These are phyloP conservation scores for Crypturellus undulatus DNA, from an alignment of 2,113 vertebrate species.

Conservation along the genomic window DNA sequence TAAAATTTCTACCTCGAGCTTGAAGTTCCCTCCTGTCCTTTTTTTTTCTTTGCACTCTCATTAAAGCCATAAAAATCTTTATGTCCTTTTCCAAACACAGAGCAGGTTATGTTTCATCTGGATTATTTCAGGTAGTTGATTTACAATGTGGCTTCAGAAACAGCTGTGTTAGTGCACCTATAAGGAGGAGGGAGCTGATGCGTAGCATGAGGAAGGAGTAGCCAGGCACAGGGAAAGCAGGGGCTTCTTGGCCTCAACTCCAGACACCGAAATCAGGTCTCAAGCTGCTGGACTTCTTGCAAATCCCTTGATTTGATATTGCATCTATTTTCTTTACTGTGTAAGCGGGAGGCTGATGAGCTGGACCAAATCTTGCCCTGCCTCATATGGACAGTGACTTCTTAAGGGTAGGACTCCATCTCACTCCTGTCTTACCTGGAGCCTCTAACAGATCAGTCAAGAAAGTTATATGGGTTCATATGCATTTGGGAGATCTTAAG, in stretches of 20 bases:
- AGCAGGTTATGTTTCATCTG: background rate
- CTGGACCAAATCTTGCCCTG: background rate
- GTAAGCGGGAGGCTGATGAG: background rate
- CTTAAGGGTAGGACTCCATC: background rate
- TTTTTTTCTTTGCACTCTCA: background rate
- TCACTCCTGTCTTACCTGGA: background rate
- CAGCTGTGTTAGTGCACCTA: background rate
- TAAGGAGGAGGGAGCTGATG: background rate
- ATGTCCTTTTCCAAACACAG: background rate
- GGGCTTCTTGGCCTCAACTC: background rate
- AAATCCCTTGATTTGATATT: background rate
- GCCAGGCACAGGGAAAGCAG: background rate
- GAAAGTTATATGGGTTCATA: background rate
- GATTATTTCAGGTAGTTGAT: background rate
- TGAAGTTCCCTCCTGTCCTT: background rate
- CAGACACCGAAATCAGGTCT: background rate
- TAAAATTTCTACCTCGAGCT: background rate
- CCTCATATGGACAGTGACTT: background rate
- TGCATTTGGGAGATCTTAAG: background rate
- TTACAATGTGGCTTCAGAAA: background rate
- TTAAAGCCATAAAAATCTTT: background rate
- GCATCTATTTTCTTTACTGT: background rate
- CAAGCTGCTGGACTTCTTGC: background rate
- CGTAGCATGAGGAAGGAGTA: background rate
- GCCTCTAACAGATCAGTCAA: background rate